phyloP scores from a whole-genome alignment of 2,797 vertebrate species.

The Enteromius unitaeniatus region DNA sequence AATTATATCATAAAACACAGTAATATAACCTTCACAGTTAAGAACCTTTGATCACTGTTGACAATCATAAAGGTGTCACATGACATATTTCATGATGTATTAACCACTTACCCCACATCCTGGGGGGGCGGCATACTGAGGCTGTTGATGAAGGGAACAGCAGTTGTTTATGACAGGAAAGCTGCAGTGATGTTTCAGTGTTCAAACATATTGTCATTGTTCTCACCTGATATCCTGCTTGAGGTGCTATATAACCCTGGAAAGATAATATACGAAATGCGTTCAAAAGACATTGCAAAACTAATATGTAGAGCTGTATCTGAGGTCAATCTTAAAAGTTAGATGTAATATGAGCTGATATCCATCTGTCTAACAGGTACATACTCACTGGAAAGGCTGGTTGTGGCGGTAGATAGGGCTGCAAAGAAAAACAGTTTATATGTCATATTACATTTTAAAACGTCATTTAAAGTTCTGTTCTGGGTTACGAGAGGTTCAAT shows the following conservation, averaged over 20 bases:
- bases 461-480: not conserved
- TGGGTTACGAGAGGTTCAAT: too few relatives aligned
- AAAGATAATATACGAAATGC: constrained; percentile 14
- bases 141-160: constrained; percentile 29
- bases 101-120: constrained; percentile 48
- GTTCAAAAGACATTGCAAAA: not conserved
- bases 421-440: constrained; percentile 5
- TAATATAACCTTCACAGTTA: not conserved
- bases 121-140: constrained; percentile 37
- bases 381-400: constrained; percentile 49
- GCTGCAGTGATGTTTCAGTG: not conserved
- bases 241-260: constrained; percentile 12
- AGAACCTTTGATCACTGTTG: not conserved
- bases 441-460: not conserved
- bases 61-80: constrained; percentile 3
- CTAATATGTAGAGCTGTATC: not conserved
- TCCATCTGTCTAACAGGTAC: not conserved
- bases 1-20: not conserved
- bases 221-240: constrained; percentile 55
- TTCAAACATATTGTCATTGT: not conserved
- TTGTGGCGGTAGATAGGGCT: constrained; percentile 46
- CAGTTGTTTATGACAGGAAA: not conserved
- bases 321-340: too few relatives aligned
- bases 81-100: not conserved
- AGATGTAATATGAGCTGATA: not conserved